Evolutionary conservation across 2,797 vertebrate genomes (phyloP).

Genomic region (Heteromormyrus szaboi): DNA sequence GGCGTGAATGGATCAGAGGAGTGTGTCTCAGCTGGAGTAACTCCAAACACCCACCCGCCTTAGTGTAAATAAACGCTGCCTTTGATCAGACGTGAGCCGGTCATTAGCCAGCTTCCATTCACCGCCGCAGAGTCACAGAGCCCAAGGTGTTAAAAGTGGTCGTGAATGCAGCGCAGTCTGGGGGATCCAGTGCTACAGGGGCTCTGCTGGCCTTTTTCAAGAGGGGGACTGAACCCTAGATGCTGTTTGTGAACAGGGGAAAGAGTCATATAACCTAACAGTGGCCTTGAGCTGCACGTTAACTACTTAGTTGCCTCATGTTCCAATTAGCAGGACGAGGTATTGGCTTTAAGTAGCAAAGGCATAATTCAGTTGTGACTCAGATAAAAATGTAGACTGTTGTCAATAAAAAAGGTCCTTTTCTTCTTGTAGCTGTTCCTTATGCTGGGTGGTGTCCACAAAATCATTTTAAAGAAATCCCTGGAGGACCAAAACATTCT

Average conservation of each 20-base stretch:
- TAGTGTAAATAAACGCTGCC: background rate
- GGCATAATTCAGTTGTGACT: background rate
- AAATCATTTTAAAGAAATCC: background rate
- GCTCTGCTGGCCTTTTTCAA: background rate
- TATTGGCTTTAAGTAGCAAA: background rate
- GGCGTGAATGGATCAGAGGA: background rate
- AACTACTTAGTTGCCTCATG: slow-evolving; percentile 32
- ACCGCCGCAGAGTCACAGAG: background rate
- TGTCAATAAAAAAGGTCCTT: background rate
- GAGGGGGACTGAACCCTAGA: background rate
- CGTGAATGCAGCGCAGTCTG: background rate
- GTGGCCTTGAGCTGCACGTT: slow-evolving; percentile 59
- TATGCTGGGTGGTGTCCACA: background rate
- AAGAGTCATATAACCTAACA: slow-evolving; percentile 27
- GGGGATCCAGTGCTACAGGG: background rate
- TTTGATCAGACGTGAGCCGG: background rate
- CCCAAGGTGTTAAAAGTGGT: background rate
- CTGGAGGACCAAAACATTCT: background rate
- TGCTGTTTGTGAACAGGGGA: background rate
- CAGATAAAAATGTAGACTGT: background rate
- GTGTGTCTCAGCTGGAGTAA: background rate
- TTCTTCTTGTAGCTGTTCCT: background rate
- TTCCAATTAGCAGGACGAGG: background rate
- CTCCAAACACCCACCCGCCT: background rate
- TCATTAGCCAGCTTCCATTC: background rate